Evolutionary conservation across 2,797 vertebrate species (phyloP).

Genomic region (Columba guinea): DNA sequence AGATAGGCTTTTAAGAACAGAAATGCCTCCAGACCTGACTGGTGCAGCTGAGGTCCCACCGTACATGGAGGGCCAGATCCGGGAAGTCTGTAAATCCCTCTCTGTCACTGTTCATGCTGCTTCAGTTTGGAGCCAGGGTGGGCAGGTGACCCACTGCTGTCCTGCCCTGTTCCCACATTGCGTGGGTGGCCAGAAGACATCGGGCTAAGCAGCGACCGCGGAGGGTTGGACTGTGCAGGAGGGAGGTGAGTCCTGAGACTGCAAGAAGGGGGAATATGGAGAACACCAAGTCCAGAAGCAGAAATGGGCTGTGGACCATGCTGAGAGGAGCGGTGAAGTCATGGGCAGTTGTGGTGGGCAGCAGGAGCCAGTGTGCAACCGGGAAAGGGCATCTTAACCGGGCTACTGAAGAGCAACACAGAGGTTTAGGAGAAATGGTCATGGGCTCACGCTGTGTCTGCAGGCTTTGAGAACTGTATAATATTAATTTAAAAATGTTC

Average conservation of each 20-base stretch:
- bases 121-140: not conserved
- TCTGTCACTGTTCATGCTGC: not conserved
- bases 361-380: accelerated
- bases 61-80: accelerated
- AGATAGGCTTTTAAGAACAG: not conserved
- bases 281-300: not conserved
- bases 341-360: accelerated
- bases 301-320: accelerated
- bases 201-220: accelerated
- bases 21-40: accelerated
- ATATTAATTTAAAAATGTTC: not conserved
- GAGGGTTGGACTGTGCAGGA: too few species aligned
- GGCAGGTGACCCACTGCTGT: accelerated
- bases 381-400: not conserved
- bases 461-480: not conserved
- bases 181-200: accelerated
- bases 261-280: not conserved
- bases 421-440: not conserved
- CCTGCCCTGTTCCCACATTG: accelerated
- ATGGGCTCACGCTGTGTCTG: not conserved
- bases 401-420: accelerated
- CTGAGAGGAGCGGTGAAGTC: not conserved
- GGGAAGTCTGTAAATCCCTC: accelerated
- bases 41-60: too few species aligned
- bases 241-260: not conserved